Percentiles rank a stretch among this genome's conserved stretches.
phyloP scores from a whole-genome alignment of 2,113 vertebrate species.

The Nipponia nippon region DNA sequence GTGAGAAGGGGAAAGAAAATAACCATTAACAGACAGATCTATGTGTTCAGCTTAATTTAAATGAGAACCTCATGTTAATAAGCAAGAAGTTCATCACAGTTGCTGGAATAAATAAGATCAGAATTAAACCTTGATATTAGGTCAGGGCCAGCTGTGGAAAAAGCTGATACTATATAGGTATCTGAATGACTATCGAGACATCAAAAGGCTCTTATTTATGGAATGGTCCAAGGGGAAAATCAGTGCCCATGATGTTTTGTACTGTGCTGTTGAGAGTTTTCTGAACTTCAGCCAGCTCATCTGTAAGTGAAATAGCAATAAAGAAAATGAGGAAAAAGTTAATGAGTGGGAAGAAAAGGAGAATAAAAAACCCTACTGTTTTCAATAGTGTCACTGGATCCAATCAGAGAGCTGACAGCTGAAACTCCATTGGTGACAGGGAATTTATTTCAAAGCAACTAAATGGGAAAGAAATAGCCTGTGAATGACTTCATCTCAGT shows the following conservation, averaged over 20 bases:
- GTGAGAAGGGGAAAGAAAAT: neutral
- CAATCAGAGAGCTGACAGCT: neutral
- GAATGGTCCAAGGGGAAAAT: neutral
- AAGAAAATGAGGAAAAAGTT: neutral
- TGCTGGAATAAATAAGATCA: neutral
- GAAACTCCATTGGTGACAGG: neutral
- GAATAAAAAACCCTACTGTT: neutral
- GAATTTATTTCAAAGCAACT: conserved; percentile 13
- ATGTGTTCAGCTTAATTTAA: neutral
- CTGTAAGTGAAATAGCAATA: neutral
- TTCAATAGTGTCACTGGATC: neutral
- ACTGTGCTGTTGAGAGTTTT: neutral
- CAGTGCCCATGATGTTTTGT: neutral
- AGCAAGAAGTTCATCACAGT: neutral
- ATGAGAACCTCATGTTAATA: neutral
- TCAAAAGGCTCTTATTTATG: neutral
- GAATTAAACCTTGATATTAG: neutral
- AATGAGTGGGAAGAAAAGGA: neutral
- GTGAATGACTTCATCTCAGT: neutral
- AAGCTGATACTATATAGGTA: neutral
- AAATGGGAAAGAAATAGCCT: conserved; percentile 1
- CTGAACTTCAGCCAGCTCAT: neutral
- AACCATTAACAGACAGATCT: neutral
- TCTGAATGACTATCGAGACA: neutral
- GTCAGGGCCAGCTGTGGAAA: neutral